These are phyloP conservation scores for Diadophis punctatus DNA, from an alignment of 2,113 vertebrate species.

Conservation along the genomic window DNA sequence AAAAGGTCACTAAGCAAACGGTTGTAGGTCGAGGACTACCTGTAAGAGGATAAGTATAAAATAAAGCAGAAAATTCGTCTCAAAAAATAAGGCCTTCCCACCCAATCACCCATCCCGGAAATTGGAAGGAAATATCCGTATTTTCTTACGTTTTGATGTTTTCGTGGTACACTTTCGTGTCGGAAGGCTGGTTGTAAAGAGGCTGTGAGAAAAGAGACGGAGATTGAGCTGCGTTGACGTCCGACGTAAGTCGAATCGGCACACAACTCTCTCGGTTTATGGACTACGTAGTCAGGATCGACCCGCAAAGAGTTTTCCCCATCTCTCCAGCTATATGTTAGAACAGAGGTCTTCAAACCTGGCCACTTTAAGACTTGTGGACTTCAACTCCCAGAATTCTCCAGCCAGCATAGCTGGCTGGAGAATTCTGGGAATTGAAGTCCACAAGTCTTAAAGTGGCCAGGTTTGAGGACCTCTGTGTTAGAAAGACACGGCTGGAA, in stretches of 20 bases:
- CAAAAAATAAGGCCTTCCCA: neutral
- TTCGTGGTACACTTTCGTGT: conserved; percentile 98
- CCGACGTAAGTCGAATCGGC: neutral
- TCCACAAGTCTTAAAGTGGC: too few species aligned
- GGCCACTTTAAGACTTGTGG: too few species aligned
- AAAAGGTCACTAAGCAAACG: too few species aligned
- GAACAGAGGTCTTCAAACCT: too few species aligned
- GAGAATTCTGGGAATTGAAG: too few species aligned
- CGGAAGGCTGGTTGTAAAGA: conserved; percentile 96
- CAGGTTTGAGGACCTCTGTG: too few species aligned
- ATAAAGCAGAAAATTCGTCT: neutral
- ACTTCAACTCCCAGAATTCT: too few species aligned
- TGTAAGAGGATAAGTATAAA: neutral
- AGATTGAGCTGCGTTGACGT: neutral
- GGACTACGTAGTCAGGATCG: neutral
- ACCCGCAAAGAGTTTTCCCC: too few species aligned
- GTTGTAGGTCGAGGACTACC: too few species aligned
- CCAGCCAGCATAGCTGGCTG: too few species aligned
- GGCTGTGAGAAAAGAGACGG: conserved; percentile 73
- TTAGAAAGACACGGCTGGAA: too few species aligned
- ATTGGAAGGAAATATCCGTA: neutral
- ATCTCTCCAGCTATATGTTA: too few species aligned
- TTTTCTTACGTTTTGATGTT: conserved; percentile 98
- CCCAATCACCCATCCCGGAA: neutral
- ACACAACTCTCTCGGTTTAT: neutral